Evolutionary conservation across 2,888 invertebrate species (phyloP).

Genomic region (Pomacea canaliculata): DNA sequence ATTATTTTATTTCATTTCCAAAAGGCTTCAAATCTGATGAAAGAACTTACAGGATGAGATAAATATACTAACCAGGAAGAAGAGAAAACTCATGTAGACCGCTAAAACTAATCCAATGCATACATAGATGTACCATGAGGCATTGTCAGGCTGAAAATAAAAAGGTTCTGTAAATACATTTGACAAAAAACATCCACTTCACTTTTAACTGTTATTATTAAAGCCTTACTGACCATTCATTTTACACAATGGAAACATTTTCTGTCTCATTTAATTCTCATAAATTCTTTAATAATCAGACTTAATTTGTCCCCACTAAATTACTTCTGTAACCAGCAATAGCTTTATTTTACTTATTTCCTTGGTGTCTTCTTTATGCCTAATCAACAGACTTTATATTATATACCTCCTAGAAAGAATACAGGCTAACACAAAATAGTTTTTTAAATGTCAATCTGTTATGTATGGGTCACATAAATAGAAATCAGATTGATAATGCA

Average conservation of each 20-base stretch:
- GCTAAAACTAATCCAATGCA: constrained; percentile 5
- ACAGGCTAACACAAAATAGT: no score
- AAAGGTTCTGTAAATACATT: neutral
- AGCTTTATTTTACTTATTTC: no score
- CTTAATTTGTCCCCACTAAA: no score
- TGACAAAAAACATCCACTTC: neutral
- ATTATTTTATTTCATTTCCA: neutral
- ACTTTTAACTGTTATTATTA: neutral
- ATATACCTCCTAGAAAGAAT: no score
- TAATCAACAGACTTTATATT: no score
- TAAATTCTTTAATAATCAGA: neutral
- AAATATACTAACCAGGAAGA: constrained; percentile 13
- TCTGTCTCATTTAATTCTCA: neutral
- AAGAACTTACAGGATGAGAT: neutral
- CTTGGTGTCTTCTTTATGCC: no score
- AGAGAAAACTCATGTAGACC: constrained; percentile 8
- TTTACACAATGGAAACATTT: neutral
- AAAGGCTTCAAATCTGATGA: neutral
- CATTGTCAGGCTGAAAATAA: neutral
- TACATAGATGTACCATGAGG: constrained; percentile 14
- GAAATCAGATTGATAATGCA: no score
- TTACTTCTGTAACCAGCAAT: no score
- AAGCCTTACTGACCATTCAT: neutral
- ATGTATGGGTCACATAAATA: no score
- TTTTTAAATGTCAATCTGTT: no score